phyloP scores from a whole-genome alignment of 2,888 invertebrate species.

The Lycocerus yunnanus region DNA sequence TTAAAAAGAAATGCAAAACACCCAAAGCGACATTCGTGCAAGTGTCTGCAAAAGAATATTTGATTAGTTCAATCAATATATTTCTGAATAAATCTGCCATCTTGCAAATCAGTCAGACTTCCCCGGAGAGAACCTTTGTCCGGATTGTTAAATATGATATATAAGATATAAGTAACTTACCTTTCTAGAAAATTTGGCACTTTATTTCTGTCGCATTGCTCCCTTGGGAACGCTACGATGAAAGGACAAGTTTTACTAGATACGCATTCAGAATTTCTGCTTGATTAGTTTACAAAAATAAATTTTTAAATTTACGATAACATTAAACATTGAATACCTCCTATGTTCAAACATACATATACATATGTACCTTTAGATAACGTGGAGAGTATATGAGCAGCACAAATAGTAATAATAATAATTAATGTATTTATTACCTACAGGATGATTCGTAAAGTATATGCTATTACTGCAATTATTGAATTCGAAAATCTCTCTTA shows the following conservation, averaged over 20 bases:
- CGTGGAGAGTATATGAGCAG: too few species aligned
- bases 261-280: conserved; percentile 31
- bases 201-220: conserved; percentile 40
- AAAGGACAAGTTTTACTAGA: conserved; percentile 34
- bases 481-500: too few species aligned
- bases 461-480: too few species aligned
- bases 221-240: conserved; percentile 30
- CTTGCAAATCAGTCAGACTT: conserved; percentile 28
- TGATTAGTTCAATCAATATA: conserved; percentile 46
- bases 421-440: too few species aligned
- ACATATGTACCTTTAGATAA: not conserved
- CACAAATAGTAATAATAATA: too few species aligned
- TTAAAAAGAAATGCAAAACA: conserved; percentile 40
- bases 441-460: too few species aligned
- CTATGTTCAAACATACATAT: not conserved
- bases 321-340: not conserved
- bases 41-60: conserved; percentile 37
- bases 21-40: conserved; percentile 35
- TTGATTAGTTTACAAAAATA: conserved; percentile 25
- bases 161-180: conserved; percentile 37
- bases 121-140: conserved; percentile 33
- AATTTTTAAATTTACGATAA: not conserved
- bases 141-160: conserved; percentile 39
- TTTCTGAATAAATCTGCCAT: conserved; percentile 34
- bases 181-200: conserved; percentile 36